Percentiles rank a stretch among this genome's conserved stretches.
These are phyloP conservation scores for Petrolisthes manimaculis DNA, from an alignment of 2,888 invertebrate genomes.

Conservation along the genomic window DNA sequence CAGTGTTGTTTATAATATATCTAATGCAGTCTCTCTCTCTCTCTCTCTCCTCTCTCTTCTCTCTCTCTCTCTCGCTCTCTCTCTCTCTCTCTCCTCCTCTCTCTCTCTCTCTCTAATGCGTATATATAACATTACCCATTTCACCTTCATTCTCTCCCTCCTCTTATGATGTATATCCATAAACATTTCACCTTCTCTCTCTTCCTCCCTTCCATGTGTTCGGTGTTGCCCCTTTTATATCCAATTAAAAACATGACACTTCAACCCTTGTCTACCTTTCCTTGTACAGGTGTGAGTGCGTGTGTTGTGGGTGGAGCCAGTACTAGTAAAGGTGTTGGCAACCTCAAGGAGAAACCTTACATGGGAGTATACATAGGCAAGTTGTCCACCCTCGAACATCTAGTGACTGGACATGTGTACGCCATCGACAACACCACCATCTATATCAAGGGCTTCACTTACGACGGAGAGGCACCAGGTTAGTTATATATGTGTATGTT, in stretches of 20 bases:
- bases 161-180: background rate
- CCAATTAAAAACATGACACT: background rate
- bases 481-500: background rate
- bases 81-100: conserved; percentile 39
- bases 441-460: conserved; percentile 51
- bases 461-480: conserved; percentile 64
- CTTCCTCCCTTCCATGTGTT: background rate
- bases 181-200: background rate
- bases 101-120: conserved; percentile 31
- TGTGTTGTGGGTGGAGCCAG: background rate
- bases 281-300: background rate
- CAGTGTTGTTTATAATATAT: background rate
- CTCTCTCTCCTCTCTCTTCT: too few relatives aligned
- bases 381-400: conserved; percentile 55
- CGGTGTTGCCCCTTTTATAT: background rate
- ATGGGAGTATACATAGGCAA: conserved; percentile 55
- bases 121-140: background rate
- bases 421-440: conserved; percentile 63
- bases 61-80: too few relatives aligned
- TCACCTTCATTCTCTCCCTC: background rate
- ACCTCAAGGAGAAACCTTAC: background rate
- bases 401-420: conserved; percentile 61
- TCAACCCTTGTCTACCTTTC: background rate
- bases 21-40: conserved; percentile 7
- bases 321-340: background rate